phyloP scores from a whole-genome alignment of 2,797 vertebrate species.

The Coracias cyanogaster region DNA sequence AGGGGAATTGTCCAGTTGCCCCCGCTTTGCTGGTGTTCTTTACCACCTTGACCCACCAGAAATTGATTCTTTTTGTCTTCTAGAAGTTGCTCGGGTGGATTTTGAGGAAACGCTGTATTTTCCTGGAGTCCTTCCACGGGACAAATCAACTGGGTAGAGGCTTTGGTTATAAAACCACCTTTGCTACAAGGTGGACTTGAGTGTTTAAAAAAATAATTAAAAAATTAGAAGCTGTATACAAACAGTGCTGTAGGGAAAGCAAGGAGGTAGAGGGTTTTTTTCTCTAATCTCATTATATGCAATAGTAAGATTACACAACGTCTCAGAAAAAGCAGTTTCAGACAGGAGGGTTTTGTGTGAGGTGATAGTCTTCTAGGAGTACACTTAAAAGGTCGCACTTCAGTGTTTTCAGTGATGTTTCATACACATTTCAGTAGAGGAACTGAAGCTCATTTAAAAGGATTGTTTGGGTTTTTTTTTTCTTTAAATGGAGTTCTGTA shows the following conservation, averaged over 20 bases:
- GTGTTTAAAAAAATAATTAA: background rate
- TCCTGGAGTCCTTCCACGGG: background rate
- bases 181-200: background rate
- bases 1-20: background rate
- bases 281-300: background rate
- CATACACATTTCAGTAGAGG: background rate
- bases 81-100: background rate
- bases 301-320: background rate
- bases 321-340: background rate
- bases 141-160: background rate
- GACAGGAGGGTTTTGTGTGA: background rate
- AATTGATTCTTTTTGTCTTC: background rate
- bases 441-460: background rate
- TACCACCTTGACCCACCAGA: background rate
- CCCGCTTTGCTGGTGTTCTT: accelerated
- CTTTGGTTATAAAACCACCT: background rate
- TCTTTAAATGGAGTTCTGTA: background rate
- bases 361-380: background rate
- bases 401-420: background rate
- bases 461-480: background rate
- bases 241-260: background rate
- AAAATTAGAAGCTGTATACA: background rate
- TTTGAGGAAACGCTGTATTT: background rate
- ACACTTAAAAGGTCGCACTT: background rate
- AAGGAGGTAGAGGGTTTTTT: background rate